A percentile compares a stretch with the other conserved stretches of the same genome.
Conservation (phyloP, 30 jellyfish, hydroid and myxozoan genomes). For the Cassiopea andromeda region DNA sequence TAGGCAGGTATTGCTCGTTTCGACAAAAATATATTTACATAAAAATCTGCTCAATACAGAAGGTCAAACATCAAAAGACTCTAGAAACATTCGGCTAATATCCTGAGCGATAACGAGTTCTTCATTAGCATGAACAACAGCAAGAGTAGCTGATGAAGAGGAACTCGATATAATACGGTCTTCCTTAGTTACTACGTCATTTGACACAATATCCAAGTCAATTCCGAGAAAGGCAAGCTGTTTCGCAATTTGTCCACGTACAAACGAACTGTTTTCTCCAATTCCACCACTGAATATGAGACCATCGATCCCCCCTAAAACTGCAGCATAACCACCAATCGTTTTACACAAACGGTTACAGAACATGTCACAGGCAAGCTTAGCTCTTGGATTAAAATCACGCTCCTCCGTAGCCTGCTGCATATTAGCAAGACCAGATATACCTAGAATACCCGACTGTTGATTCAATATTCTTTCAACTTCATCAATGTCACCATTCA, state of each 20-base stretch:
- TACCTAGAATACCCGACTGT: constrained; percentile 76
- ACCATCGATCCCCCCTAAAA: constrained; percentile 74
- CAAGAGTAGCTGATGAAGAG: constrained; percentile 33
- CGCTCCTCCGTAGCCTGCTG: constrained; percentile 42
- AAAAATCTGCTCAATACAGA: background rate
- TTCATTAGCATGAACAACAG: constrained; percentile 71
- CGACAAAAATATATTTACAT: no score
- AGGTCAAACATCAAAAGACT: constrained; percentile 46
- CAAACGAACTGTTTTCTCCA: constrained; percentile 73
- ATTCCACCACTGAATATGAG: constrained; percentile 88
- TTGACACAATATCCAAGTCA: constrained; percentile 32
- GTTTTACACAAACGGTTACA: constrained; percentile 67
- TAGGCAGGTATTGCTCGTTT: no score
- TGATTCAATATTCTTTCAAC: constrained; percentile 63
- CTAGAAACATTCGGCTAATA: constrained; percentile 18
- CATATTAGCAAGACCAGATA: constrained; percentile 61
- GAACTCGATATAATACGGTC: constrained; percentile 52
- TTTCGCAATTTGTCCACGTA: constrained; percentile 56
- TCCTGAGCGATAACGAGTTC: constrained; percentile 70
- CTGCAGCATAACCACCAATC: constrained; percentile 69
- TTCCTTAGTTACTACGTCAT: constrained; percentile 3
- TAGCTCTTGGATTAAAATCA: constrained; percentile 63
- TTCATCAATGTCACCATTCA: constrained; percentile 48
- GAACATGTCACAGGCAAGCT: constrained; percentile 59
- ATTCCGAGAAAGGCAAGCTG: constrained; percentile 58